A percentile compares a stretch with the other conserved stretches of the same genome.
Evolutionary conservation across 2,888 invertebrate genomes (phyloP).

Genomic region (Linyphia triangularis): DNA sequence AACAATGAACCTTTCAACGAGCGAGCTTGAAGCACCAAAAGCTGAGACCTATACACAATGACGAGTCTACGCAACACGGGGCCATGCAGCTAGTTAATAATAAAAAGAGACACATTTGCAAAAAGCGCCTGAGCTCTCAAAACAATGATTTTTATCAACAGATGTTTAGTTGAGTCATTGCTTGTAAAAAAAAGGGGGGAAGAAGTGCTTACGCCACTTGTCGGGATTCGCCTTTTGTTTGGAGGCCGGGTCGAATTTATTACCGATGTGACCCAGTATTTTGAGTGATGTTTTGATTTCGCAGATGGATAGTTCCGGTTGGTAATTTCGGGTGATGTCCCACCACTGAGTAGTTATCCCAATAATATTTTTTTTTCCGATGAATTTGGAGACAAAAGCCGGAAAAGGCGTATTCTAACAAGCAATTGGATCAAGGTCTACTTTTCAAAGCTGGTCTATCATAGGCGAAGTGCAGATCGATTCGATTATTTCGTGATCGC

Average conservation of each 20-base stretch:
- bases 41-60: too few relatives aligned
- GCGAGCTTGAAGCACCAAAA: too few relatives aligned
- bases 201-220: too few relatives aligned
- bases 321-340: not conserved
- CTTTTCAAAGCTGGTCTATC: not conserved
- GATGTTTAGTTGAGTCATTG: not conserved
- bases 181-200: not conserved
- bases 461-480: not conserved
- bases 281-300: not conserved
- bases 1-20: too few relatives aligned
- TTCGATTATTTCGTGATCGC: not conserved
- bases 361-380: too few relatives aligned
- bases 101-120: too few relatives aligned
- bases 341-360: not conserved
- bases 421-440: too few relatives aligned
- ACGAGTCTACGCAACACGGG: too few relatives aligned
- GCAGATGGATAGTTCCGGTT: not conserved
- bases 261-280: not conserved
- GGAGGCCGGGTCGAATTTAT: not conserved
- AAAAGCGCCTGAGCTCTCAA: not conserved
- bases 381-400: too few relatives aligned
- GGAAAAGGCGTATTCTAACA: too few relatives aligned
- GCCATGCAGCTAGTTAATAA: too few relatives aligned
- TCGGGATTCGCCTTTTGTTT: not conserved
- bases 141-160: not conserved